A percentile compares a stretch with the other conserved stretches of the same genome.
These are phyloP conservation scores for Grammomys surdaster DNA, from an alignment of 2,113 vertebrate species.

Conservation along the genomic window DNA sequence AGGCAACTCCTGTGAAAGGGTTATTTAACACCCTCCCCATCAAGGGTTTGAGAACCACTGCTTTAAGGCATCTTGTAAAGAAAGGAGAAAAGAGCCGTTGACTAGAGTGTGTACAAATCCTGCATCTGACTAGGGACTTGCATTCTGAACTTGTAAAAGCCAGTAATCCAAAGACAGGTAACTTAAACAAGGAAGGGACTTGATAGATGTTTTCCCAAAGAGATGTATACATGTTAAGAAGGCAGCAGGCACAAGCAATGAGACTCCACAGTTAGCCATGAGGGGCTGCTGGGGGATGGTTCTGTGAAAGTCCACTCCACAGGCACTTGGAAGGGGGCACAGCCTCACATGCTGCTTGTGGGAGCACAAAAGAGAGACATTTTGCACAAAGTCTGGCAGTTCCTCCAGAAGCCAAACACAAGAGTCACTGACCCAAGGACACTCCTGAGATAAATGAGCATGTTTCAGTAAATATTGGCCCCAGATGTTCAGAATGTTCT, in stretches of 20 bases:
- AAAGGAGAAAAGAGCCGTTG: background rate
- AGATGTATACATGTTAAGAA: background rate
- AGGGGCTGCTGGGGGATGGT: rapidly evolving
- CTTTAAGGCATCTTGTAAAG: rapidly evolving
- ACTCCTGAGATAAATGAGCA: background rate
- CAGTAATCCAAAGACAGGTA: background rate
- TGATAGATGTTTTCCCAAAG: background rate
- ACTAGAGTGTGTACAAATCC: rapidly evolving
- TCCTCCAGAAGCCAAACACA: background rate
- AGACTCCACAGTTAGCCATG: rapidly evolving
- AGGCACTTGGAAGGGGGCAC: rapidly evolving
- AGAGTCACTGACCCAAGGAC: background rate
- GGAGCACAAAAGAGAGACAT: rapidly evolving
- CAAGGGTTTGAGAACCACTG: background rate
- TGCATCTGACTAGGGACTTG: rapidly evolving
- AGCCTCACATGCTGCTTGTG: rapidly evolving
- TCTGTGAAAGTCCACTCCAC: rapidly evolving
- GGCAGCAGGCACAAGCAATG: background rate
- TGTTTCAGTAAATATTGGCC: background rate
- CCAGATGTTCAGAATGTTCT: background rate
- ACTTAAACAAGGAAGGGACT: background rate
- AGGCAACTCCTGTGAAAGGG: background rate
- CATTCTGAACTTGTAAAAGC: rapidly evolving
- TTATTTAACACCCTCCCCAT: background rate
- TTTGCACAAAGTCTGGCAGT: background rate